A percentile compares a stretch with the other conserved stretches of the same genome.
Evolutionary conservation across 2,797 vertebrate genomes (phyloP).

Genomic region (Paramormyrops hopkinsi): DNA sequence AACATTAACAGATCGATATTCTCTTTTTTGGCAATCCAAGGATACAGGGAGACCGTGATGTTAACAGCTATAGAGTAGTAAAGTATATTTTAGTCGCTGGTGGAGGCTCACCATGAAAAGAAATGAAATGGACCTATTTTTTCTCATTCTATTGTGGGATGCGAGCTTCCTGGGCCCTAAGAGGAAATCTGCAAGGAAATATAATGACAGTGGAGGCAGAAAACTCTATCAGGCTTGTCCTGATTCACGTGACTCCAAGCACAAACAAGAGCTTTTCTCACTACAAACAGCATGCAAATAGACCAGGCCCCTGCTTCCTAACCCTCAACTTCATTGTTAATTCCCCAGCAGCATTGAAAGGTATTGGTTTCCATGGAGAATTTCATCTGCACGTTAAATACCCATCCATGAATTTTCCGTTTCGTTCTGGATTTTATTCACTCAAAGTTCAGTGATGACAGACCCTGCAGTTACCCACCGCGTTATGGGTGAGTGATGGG

Average conservation of each 20-base stretch:
- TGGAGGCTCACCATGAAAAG: not conserved
- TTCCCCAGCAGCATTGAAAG: not conserved
- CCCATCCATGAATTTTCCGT: not conserved
- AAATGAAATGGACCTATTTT: not conserved
- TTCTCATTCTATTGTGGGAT: not conserved
- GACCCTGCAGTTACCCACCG: not conserved
- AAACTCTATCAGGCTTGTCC: not conserved
- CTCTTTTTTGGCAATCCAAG: not conserved
- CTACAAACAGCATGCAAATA: not conserved
- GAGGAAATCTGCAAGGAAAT: not conserved
- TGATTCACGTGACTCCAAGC: not conserved
- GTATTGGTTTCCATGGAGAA: not conserved
- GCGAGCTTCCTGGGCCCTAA: not conserved
- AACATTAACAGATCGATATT: not conserved
- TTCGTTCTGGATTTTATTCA: not conserved
- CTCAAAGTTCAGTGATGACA: not conserved
- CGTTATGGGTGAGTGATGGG: not conserved
- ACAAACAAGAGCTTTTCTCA: not conserved
- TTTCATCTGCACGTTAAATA: not conserved
- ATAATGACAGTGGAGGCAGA: not conserved
- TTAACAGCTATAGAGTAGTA: not conserved
- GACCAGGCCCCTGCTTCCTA: not conserved
- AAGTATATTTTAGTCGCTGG: not conserved
- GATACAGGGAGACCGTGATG: not conserved
- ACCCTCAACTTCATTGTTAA: not conserved